phyloP scores from a whole-genome alignment of 2,797 vertebrate genomes.

The Chelmon rostratus region DNA sequence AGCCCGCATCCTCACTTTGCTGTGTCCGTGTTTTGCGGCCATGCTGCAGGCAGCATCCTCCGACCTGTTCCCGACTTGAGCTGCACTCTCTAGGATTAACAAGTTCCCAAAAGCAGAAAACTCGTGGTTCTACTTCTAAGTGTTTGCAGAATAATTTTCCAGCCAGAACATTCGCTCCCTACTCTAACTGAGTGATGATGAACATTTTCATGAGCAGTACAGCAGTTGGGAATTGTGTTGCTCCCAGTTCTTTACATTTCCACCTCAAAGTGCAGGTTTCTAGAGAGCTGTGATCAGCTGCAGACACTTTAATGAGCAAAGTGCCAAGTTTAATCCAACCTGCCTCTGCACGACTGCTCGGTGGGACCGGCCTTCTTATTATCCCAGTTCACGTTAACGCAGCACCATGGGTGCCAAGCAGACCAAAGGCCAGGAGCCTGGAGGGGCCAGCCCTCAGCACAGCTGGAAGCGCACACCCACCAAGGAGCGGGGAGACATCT shows the following conservation, averaged over 20 bases:
- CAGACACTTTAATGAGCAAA: slow-evolving; percentile 41
- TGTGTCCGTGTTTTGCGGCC: slow-evolving; percentile 63
- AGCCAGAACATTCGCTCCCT: neutral
- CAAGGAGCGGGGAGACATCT: slow-evolving; percentile 90
- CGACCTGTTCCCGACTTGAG: slow-evolving; percentile 70
- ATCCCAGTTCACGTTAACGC: slow-evolving; percentile 46
- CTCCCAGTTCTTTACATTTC: neutral
- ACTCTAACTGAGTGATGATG: neutral
- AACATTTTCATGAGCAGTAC: neutral
- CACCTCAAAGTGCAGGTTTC: neutral
- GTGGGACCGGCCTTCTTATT: slow-evolving; percentile 44
- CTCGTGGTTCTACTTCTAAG: neutral
- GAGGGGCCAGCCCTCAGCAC: slow-evolving; percentile 87
- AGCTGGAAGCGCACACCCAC: slow-evolving; percentile 86
- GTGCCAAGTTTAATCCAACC: slow-evolving; percentile 16
- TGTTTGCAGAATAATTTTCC: neutral
- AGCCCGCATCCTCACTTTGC: slow-evolving; percentile 65
- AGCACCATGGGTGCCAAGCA: slow-evolving; percentile 92
- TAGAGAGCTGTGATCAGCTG: slow-evolving; percentile 49
- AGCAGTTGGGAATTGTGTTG: neutral
- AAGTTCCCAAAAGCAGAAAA: slow-evolving; percentile 13
- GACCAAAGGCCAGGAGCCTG: slow-evolving; percentile 89
- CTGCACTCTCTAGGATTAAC: slow-evolving; percentile 23
- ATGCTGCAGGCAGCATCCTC: slow-evolving; percentile 79
- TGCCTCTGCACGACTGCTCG: slow-evolving; percentile 30